Evolutionary conservation across 2,888 invertebrate genomes (phyloP), one percentile per base, ranked within the genome.

Genomic region (Ochropleura plecta): DNA sequence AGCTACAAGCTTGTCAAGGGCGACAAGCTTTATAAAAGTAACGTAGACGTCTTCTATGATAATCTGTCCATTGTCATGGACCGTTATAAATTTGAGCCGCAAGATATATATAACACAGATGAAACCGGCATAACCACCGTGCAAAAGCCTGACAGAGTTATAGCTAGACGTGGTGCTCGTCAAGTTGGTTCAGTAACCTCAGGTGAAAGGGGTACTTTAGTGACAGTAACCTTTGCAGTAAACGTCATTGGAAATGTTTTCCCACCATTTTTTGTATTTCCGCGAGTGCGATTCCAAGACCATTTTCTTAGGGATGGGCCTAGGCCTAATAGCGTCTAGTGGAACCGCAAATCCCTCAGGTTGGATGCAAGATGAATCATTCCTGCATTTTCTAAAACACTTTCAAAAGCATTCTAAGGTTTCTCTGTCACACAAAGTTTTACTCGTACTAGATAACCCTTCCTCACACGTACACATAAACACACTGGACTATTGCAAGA

Each of bases 1-100:
- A 30, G 48, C 48, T 48, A 48, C 48, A 64, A 30, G 20, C 20
- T 10, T 64, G 16, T 48, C 44, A n/a, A 44, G 44, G n/a, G 62
- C 62, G 62, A 44, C n/a, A 6, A 44, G 62, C 42, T 62, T 62
- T 48, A 66, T 40, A 51, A 42, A 66, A 66, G 8, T 66, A 51
- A 66, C 14, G 40, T 66, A 40, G 51, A 66, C 12, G 65, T 12
- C 14, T 66, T 66, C 14, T 66, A 40, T 66, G 51, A 42, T 5
- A 62, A 76, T 59, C 3, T 75, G 74, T 55, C 74, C 73, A 70
- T 73, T 40, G 86, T 86, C 4, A 78, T 65, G 77, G 73, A 83
- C 62, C 82, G 86, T 12, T 64, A 86, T 80, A 81, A 72, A 2
- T 89, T 88, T 70, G 87, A 82, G 14, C 84, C 86, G 4, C 82